A percentile compares a stretch with the other conserved stretches of the same genome.
These are phyloP conservation scores for Plagodis dolabraria DNA, from an alignment of 2,888 invertebrate genomes.

Conservation along the genomic window DNA sequence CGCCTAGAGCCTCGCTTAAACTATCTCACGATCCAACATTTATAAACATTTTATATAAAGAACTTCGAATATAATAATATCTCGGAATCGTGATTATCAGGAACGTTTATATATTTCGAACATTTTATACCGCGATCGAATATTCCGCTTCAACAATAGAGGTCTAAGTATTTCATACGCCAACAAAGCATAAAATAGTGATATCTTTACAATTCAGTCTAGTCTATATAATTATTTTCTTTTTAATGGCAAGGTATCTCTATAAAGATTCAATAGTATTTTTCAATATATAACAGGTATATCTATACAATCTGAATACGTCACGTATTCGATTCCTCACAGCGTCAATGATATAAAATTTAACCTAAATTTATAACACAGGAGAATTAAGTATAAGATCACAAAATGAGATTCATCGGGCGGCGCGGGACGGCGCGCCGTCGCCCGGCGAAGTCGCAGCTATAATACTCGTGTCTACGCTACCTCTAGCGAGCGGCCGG, in stretches of 20 bases:
- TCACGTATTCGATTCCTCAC: conserved; percentile 80
- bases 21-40: conserved; percentile 64
- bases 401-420: conserved; percentile 85
- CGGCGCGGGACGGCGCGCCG: conserved; percentile 64
- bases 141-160: conserved; percentile 75
- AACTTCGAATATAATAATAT: conserved; percentile 67
- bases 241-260: conserved; percentile 83
- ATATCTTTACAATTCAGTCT: conserved; percentile 85
- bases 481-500: conserved; percentile 76
- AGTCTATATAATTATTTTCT: conserved; percentile 83
- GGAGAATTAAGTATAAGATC: conserved; percentile 86
- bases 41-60: conserved; percentile 64
- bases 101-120: conserved; percentile 70
- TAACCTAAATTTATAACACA: conserved; percentile 85
- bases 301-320: conserved; percentile 79
- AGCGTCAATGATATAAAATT: conserved; percentile 85
- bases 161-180: conserved; percentile 73
- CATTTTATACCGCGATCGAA: conserved; percentile 61
- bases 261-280: conserved; percentile 84
- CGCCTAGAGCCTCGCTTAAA: conserved; percentile 50
- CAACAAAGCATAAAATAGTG: conserved; percentile 85
- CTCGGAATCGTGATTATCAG: conserved; percentile 68
- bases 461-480: conserved; percentile 80
- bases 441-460: conserved; percentile 82
- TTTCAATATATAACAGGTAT: conserved; percentile 82